Evolutionary conservation across 92 coral and sea anemone species (phyloP), one percentile per base, ranked within the genome.

Genomic region (Porites evermanni): DNA sequence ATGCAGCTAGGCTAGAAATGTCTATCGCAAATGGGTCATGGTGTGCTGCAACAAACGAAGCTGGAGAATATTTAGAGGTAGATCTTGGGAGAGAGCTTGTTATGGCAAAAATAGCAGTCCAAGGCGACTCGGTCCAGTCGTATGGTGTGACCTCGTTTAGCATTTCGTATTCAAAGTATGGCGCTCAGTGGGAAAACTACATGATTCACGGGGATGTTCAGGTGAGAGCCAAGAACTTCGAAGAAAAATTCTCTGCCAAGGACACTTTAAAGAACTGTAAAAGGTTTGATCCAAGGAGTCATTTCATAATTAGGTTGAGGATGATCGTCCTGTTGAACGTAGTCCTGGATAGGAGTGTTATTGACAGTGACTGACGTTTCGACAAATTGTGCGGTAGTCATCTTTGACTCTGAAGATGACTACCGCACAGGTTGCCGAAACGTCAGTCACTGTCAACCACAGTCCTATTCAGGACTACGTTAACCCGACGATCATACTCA

Each of bases 41-140:
- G 90, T 86, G 90, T 26, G 80, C 90, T 32, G 77, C 20, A 10
- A 58, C 0, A 10, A 60, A 38, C 53, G 16, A 21, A 64, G 32
- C 12, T 13, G 90, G 84, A 14, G 86, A 86, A 50, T 86, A 78
- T 58, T 21, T 86, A 12, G 69, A 86, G 72, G 71, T 86, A 68
- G 86, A 86, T 72, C 76, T 86, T n/a, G 79, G 78, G 20, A 66
- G 65, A 68, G 63, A 81, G 69, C 76, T 74, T 75, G n/a, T 64
- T 32, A 60, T 90, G 63, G 26, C 90, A 50, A 81, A 81, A 70
- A 53, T 90, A 75, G 87, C 82, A 53, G 61, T 87, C 19, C 93
- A 86, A 21, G 79, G 82, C 24, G 77, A 80, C 75, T 19, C 82
- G 51, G 18, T 19, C 53, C 67, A 18, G 11, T 53, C 44, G 83